These are phyloP conservation scores for Falco cherrug DNA, from an alignment of 2,797 vertebrate species.

Conservation along the genomic window DNA sequence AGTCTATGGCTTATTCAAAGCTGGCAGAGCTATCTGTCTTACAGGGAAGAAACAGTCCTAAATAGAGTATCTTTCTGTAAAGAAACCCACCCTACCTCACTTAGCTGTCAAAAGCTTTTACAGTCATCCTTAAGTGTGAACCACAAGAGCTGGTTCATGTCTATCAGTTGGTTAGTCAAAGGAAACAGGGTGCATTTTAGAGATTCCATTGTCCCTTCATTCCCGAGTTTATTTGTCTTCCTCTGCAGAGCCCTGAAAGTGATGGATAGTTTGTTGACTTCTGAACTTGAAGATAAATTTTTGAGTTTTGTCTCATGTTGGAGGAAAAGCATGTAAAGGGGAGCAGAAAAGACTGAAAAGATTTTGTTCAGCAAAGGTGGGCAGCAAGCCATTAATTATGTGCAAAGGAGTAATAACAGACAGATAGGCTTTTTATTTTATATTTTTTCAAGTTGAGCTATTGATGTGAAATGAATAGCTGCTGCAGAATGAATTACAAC, in stretches of 20 bases:
- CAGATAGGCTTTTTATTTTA: background rate
- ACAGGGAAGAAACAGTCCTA: background rate
- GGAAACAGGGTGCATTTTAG: background rate
- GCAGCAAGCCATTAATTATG: background rate
- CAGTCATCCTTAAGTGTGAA: background rate
- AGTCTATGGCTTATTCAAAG: conserved; percentile 1
- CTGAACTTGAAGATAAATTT: conserved; percentile 20
- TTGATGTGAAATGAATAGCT: conserved; percentile 13
- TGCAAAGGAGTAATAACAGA: background rate
- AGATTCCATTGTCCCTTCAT: conserved; percentile 24
- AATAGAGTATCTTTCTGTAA: background rate
- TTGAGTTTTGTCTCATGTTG: background rate
- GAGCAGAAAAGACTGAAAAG: background rate
- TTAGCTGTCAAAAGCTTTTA: conserved; percentile 21
- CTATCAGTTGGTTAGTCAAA: background rate
- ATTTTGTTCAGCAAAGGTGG: background rate
- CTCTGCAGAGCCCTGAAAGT: background rate
- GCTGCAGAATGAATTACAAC: background rate
- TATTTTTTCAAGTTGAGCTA: background rate
- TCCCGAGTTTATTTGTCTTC: conserved; percentile 10
- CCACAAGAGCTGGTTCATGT: background rate
- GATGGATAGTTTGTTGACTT: conserved; percentile 25
- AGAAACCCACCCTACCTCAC: background rate
- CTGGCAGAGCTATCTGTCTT: background rate
- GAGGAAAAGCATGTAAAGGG: background rate